These are phyloP conservation scores for Campylomormyrus tamandua DNA, from an alignment of 2,113 vertebrate genomes.

Conservation along the genomic window DNA sequence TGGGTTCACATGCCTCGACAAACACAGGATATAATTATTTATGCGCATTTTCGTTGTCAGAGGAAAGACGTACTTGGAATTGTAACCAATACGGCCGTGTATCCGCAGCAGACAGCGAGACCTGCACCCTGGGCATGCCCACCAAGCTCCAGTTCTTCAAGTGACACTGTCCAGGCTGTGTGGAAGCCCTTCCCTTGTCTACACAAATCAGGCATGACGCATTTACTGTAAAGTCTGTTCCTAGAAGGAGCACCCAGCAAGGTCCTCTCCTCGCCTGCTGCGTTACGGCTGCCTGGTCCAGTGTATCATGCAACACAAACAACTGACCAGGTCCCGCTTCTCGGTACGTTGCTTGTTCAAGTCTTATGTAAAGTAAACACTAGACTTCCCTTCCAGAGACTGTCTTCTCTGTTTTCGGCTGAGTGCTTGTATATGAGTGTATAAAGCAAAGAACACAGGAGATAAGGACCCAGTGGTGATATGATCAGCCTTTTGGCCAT, in stretches of 20 bases:
- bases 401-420: neutral
- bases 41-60: neutral
- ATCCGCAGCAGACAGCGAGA: neutral
- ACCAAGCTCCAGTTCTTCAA: neutral
- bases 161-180: neutral
- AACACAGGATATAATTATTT: neutral
- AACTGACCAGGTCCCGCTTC: neutral
- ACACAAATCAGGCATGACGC: neutral
- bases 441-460: neutral
- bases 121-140: neutral
- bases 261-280: neutral
- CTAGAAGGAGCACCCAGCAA: neutral
- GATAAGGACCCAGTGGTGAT: neutral
- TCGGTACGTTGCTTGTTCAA: neutral
- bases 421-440: neutral
- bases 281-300: neutral
- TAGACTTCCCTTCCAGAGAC: neutral
- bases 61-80: neutral
- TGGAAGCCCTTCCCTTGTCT: neutral
- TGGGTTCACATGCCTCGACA: neutral
- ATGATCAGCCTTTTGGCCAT: neutral
- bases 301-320: neutral
- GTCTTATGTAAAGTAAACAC: neutral
- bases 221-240: neutral
- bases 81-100: neutral